Evolutionary conservation across 2,797 vertebrate genomes (phyloP), one percentile per base, ranked within the genome.

Genomic region (Neopelma chrysocephalum): DNA sequence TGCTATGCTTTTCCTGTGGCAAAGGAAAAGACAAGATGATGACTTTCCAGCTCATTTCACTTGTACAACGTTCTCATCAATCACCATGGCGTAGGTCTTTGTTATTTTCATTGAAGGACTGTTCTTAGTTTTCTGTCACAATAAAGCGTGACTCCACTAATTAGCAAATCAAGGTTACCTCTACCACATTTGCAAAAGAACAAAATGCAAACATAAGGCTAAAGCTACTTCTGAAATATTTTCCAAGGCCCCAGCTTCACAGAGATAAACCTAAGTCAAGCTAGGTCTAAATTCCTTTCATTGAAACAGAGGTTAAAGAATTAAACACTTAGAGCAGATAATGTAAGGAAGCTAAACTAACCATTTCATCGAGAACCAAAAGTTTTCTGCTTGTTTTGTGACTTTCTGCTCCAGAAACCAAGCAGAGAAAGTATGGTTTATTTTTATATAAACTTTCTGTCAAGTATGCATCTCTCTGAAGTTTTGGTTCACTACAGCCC

Each of bases 31-130:
- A 98, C 98, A 97, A 98, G 98, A 98, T 98, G 97, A 99, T 98
- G 98, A 98, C 97, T 98, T 99, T 99, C 99, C 98, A 99, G 98
- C 98, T 98, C 98, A 99, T 98, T 99, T 98, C 98, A 98, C 98
- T 98, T 97, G 97, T 97, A 98, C 97, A 98, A 98, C 96, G 69
- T 98, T 98, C 98, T 98, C 97, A 98, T 98, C 98, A 98, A 98
- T 98, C 98, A 98, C 97, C 96, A 97, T 97, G 98, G 97, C 98
- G 98, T 98, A 97, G 98, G 98, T 98, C 98, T 98, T 96, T 97
- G 94, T 96, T 97, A 93, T 95, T 96, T 82, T 87, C 97, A 78
- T 60, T 90, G 88, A 89, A 93, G 94, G 94, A 97, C 88, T 93
- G 91, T 88, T 96, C 94, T 96, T 93, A 96, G 95, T 87, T 95